These are phyloP conservation scores for Drosophila picticornis DNA, from an alignment of 2,888 invertebrate genomes.

Conservation along the genomic window DNA sequence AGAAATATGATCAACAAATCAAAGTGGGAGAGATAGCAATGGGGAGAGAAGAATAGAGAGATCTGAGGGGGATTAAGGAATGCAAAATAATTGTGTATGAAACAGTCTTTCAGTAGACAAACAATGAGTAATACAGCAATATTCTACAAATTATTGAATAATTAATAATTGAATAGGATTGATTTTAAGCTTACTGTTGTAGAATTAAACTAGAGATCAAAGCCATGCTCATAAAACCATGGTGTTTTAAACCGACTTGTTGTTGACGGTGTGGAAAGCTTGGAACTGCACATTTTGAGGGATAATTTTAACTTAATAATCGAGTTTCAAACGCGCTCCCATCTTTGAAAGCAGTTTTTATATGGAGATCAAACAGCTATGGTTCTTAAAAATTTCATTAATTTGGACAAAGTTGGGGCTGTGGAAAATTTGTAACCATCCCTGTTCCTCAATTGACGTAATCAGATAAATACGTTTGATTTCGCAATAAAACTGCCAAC, in stretches of 20 bases:
- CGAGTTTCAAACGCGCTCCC: background rate
- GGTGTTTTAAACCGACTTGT: too few species aligned
- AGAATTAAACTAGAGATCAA: background rate
- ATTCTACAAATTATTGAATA: background rate
- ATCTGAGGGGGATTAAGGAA: background rate
- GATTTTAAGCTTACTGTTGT: background rate
- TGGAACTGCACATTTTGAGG: too few species aligned
- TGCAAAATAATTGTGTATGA: background rate
- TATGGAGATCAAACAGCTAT: background rate
- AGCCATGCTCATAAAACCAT: too few species aligned
- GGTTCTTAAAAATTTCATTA: background rate
- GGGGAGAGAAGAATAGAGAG: too few species aligned
- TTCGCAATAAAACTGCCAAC: background rate
- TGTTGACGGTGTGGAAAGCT: too few species aligned
- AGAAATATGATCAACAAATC: conserved; percentile 35
- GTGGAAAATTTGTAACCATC: background rate
- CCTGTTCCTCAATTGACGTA: background rate
- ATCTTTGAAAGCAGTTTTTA: background rate
- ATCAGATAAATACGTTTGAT: background rate
- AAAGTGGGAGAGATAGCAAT: background rate
- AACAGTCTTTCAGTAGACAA: background rate
- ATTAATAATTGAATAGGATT: background rate
- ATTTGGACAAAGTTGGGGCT: background rate
- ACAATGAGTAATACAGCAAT: background rate
- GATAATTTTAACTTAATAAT: background rate